These are phyloP conservation scores for Dendrophyllia cribrosa DNA, from an alignment of 64 coral and sea anemone species.

Conservation along the genomic window DNA sequence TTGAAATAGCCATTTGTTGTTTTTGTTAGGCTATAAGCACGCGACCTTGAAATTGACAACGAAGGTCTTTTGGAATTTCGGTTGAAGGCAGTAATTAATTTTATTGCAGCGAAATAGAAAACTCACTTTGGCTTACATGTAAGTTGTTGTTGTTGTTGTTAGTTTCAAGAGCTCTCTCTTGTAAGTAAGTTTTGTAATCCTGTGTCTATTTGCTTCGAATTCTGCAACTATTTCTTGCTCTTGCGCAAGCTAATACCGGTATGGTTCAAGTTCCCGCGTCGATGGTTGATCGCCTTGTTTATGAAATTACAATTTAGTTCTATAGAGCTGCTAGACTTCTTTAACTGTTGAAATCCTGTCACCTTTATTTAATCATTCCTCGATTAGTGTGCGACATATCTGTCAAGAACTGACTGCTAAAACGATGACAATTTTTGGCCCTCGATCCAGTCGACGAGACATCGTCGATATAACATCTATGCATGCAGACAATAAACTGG, in stretches of 20 bases:
- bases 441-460: too few relatives aligned
- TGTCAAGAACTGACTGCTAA: too few relatives aligned
- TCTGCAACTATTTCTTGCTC: not conserved
- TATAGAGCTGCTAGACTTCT: too few relatives aligned
- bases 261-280: not conserved
- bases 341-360: not conserved
- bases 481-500: not conserved
- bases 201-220: not conserved
- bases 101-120: not conserved
- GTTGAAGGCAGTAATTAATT: not conserved
- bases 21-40: not conserved
- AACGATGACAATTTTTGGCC: too few relatives aligned
- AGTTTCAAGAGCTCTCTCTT: too few relatives aligned
- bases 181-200: too few relatives aligned
- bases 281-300: not conserved
- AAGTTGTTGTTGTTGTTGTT: too few relatives aligned
- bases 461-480: not conserved
- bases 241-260: not conserved
- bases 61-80: not conserved
- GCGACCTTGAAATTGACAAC: conserved; percentile 26
- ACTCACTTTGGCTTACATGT: too few relatives aligned
- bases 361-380: not conserved
- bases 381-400: not conserved
- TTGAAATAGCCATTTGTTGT: not conserved
- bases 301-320: not conserved